Base-by-base conservation (phyloP, 2,113 vertebrate genomes). In the Eleginops maclovinus region DNA sequence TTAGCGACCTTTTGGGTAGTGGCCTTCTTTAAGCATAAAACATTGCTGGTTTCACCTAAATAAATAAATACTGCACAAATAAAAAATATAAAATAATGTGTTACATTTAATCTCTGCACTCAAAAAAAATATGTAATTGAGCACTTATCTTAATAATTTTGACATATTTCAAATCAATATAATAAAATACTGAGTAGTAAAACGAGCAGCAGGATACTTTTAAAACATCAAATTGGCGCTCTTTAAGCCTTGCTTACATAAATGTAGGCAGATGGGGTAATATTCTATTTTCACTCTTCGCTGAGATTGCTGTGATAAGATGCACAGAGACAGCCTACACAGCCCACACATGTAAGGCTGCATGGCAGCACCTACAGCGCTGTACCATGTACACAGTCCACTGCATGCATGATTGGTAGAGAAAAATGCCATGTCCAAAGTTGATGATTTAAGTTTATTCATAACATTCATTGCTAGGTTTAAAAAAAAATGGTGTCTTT, bases 241-340 rank as follows among this genome's bases (percentile, higher is more conserved):
- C 4, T 28, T 10, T 66, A 16, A 0, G 15, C 10, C 22, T 64
- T 40, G 31, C 36, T 75, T 67, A 79, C 17, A 75, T 51, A 64
- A 61, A 83, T 62, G 40, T 53, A 63, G 63, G 15, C 55, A 82
- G 81, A 90, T 89, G 88, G 84, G 67, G 54, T 50, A 55, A 49
- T 71, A 59, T 24, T 74, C 26, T 55, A 11, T 80, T 84, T 79
- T 79, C 63, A 66, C 58, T 83, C 55, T 77, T 79, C 1, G 0
- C 79, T 86, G 58, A 63, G 67, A 88, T 44, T 41, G 11, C 55
- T 51, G 36, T 85, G 88, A 92, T 79, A 61, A 67, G 72, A 92
- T 88, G 63, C 63, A 70, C 28, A 69, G 50, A 10, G 77, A 85
- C 90, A 84, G 77, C 43, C 47, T 43, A 50, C 61, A 56, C 28